Base-by-base conservation (phyloP, 2,113 vertebrate species). In the Megaptera novaeangliae region DNA sequence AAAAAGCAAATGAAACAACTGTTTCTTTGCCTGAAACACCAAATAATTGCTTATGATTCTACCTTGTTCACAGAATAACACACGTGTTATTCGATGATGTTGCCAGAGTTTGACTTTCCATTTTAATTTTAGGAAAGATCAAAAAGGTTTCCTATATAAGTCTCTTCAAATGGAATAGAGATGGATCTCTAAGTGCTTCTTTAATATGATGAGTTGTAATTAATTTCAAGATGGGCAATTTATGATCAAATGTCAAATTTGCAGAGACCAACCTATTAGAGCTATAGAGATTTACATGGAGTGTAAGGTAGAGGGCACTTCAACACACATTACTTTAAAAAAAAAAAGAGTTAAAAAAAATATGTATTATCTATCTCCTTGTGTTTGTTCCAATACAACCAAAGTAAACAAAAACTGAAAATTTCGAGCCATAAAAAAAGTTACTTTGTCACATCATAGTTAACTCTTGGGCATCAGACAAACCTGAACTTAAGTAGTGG, bases 51-150 rank as follows among this genome's bases (percentile, higher is more conserved):
- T 83, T 88, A 34, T 81, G 36, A 71, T 41, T 89, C 72, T 92
- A 12, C 41, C 17, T 72, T 81, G 55, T 80, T 84, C 44, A 59
- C 23, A 81, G 84, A 97, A 83, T 41, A 29, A 75, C 90, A 57
- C 64, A 68, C 66, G 21, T 57, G 12, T 84, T 95, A 61, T 90
- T 72, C 9, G 4, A 13, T 71, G 46, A 52, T 93, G 8, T 36
- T 93, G 31, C 61, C 14, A 5, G 49, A 91, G 21, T 89, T 57
- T 52, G 39, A 49, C 68, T 86, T 97, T 95, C 97, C 41, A 64
- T 95, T 97, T 97, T 91, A 93, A 93, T 96, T 97, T 97, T 95
- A 87, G 74, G 39, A 91, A 90, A 87, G 88, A 89, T 90, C 66
- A 92, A 49, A 97, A 97, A 52, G 25, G n/a, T 84, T 94, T 87